Conservation (phyloP, 2,888 invertebrate species). For the Agrotis ipsilon region DNA sequence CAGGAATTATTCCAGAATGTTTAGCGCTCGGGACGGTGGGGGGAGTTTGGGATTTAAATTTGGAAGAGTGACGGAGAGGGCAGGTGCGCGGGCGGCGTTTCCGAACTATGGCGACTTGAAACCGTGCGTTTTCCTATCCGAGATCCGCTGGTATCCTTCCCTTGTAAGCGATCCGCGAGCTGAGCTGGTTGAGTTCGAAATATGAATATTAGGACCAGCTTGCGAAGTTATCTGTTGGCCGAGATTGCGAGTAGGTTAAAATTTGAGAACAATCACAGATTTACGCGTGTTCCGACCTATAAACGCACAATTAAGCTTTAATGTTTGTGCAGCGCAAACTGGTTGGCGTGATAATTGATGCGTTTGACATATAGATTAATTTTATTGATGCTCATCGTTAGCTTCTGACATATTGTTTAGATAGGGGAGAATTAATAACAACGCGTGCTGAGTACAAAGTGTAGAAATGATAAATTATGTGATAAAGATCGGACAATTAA, state of each 20-base stretch:
- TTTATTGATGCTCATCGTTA: constrained; percentile 38
- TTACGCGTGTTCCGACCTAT: constrained; percentile 73
- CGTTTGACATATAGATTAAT: constrained; percentile 58
- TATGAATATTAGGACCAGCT: constrained; percentile 68
- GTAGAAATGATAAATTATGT: constrained; percentile 33
- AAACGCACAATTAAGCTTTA: constrained; percentile 71
- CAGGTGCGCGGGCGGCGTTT: constrained; percentile 91
- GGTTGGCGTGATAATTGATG: constrained; percentile 44
- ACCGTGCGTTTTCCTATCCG: constrained; percentile 78
- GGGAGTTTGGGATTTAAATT: constrained; percentile 91
- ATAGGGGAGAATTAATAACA: constrained; percentile 39
- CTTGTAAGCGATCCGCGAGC: constrained; percentile 71
- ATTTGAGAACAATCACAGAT: constrained; percentile 78
- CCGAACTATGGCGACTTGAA: constrained; percentile 78
- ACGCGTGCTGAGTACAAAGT: constrained; percentile 34
- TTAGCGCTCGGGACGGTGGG: constrained; percentile 85
- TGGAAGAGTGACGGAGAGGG: constrained; percentile 91
- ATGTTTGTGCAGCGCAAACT: constrained; percentile 53
- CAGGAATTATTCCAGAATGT: constrained; percentile 91
- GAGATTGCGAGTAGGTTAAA: constrained; percentile 74
- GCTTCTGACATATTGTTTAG: constrained; percentile 46
- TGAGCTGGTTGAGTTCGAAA: constrained; percentile 57
- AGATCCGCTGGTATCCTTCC: constrained; percentile 73
- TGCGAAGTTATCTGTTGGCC: constrained; percentile 78
- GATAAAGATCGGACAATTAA: constrained; percentile 31